Evolutionary conservation across 2,797 vertebrate genomes (phyloP).

Genomic region (Squalus acanthias): DNA sequence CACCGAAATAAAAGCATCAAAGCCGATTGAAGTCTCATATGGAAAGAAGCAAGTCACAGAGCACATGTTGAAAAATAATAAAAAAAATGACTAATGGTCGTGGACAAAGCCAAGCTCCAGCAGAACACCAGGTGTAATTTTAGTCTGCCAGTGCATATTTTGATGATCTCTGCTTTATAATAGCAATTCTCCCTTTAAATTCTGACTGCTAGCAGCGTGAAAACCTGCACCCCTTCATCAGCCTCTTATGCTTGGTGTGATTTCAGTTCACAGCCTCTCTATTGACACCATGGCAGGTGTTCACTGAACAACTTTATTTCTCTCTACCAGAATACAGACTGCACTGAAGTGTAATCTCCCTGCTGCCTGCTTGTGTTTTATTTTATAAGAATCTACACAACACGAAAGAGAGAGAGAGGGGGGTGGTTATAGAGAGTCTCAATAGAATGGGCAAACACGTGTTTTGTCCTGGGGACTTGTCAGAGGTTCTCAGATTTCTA

Average conservation of each 20-base stretch:
- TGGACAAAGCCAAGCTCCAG: constrained; percentile 45
- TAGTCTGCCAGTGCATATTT: constrained; percentile 47
- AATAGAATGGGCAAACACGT: background rate
- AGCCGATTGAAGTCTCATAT: constrained; percentile 13
- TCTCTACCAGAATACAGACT: constrained; percentile 45
- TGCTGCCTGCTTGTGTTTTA: constrained; percentile 45
- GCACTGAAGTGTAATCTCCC: constrained; percentile 50
- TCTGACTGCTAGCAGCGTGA: constrained; percentile 48
- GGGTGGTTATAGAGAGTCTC: background rate
- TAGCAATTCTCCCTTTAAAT: constrained; percentile 49
- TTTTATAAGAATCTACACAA: constrained; percentile 44
- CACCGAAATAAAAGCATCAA: constrained; percentile 15
- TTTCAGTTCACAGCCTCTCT: constrained; percentile 53
- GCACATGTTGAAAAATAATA: constrained; percentile 32
- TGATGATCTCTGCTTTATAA: constrained; percentile 48
- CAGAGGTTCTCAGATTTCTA: constrained; percentile 14
- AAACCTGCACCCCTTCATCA: constrained; percentile 48
- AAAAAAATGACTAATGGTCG: constrained; percentile 40
- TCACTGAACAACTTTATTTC: constrained; percentile 54
- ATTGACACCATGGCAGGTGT: constrained; percentile 63
- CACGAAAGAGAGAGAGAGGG: constrained; percentile 33
- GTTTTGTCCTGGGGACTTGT: background rate
- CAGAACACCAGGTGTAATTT: constrained; percentile 48
- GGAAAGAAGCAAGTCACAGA: background rate
- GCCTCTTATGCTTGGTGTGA: constrained; percentile 53